Base-by-base conservation (phyloP, 2,888 invertebrate genomes). In the Archips xylosteana region DNA sequence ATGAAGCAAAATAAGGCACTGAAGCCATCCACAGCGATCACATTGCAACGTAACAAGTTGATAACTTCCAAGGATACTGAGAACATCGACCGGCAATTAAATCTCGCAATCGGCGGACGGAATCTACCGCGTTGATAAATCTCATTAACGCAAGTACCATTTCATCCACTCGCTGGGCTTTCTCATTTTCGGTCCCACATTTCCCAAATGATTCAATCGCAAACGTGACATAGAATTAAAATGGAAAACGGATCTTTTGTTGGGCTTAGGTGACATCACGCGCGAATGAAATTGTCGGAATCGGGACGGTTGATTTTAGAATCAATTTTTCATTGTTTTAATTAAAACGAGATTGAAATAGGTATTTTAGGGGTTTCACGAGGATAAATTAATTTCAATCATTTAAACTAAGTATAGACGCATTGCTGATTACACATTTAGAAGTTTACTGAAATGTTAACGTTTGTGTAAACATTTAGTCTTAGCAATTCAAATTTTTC, bases 111-210 rank as follows among this genome's bases (percentile, higher is more conserved):
- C 87, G 82, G 77, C 78, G 77, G 76, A 80, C 78, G 84, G 82
- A 88, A 89, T 87, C 87, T 86, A 86, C 84, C 87, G 81, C 82
- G 86, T 83, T 87, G 85, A 85, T 87, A 89, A 87, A 89, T 90
- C 88, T 90, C 88, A 90, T 90, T 90, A 90, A 84, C 76, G 82
- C 78, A 82, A 84, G 85, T 83, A 83, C 79, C 83, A 68, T 71
- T 75, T 78, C 79, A 78, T 78, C 80, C 78, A 79, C 81, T 83
- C 80, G 79, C 83, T 79, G 82, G 82, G 82, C 80, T 81, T 82
- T 82, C 84, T 84, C 84, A 81, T 83, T 88, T 85, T 81, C 82
- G 80, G 83, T 83, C 83, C 82, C 82, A 81, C 86, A 81, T 85
- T 87, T 82, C 81, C 81, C 82, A 83, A 89, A 89, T 89, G 86